Evolutionary conservation across 2,888 invertebrate species (phyloP).

Genomic region (Xylota sylvarum): DNA sequence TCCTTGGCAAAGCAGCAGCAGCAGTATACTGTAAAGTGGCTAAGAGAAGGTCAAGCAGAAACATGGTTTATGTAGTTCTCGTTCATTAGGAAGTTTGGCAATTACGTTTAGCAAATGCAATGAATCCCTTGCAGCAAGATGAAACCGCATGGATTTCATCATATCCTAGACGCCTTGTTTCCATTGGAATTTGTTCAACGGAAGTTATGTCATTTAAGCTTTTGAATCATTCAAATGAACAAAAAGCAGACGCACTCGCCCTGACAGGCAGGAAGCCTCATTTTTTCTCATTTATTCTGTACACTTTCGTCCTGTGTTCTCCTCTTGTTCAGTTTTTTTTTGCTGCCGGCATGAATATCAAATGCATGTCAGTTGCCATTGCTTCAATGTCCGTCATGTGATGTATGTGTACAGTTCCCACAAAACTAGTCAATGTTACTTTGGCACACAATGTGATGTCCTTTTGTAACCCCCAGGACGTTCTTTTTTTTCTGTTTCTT

Average conservation of each 20-base stretch:
- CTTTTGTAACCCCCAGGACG: constrained; percentile 14
- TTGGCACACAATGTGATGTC: constrained; percentile 48
- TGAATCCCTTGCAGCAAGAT: neutral
- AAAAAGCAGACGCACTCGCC: constrained; percentile 45
- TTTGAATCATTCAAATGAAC: constrained; percentile 40
- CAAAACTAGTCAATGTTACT: constrained; percentile 53
- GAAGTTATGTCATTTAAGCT: constrained; percentile 41
- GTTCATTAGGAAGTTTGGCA: constrained; percentile 14
- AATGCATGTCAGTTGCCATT: constrained; percentile 49
- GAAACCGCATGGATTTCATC: constrained; percentile 27
- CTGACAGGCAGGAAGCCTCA: constrained; percentile 24
- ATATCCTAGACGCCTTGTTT: neutral
- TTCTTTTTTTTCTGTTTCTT: constrained; percentile 31
- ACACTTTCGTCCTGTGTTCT: constrained; percentile 22
- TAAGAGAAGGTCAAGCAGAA: constrained; percentile 19
- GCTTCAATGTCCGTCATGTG: constrained; percentile 59
- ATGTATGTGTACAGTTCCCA: constrained; percentile 41
- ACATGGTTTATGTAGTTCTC: neutral
- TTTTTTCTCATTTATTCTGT: constrained; percentile 43
- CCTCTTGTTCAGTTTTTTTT: constrained; percentile 28
- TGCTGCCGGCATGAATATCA: constrained; percentile 56
- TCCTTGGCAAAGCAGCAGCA: neutral
- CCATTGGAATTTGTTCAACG: constrained; percentile 24
- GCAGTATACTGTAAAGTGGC: neutral
- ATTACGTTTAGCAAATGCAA: constrained; percentile 9